Evolutionary conservation across 2,888 invertebrate genomes (phyloP).

Genomic region (Teleiodes luculella): DNA sequence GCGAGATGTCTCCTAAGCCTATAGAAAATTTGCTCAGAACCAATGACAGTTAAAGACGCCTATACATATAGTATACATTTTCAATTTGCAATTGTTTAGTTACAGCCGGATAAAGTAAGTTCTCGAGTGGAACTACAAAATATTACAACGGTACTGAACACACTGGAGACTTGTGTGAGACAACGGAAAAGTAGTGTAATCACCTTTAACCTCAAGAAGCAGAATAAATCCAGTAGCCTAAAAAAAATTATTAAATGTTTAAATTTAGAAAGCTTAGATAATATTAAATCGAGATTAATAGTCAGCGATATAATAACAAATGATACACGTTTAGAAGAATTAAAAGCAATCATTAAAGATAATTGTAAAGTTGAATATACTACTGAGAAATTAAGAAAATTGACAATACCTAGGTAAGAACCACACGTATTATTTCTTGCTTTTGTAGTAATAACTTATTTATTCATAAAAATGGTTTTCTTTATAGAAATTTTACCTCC

Average conservation of each 20-base stretch:
- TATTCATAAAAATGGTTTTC: no score
- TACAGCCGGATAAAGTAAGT: neutral
- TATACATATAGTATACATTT: no score
- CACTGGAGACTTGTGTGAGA: slow-evolving; percentile 44
- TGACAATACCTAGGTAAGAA: slow-evolving; percentile 47
- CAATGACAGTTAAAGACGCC: no score
- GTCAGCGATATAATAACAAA: slow-evolving; percentile 31
- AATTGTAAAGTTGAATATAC: slow-evolving; percentile 28
- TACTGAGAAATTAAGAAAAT: slow-evolving; percentile 27
- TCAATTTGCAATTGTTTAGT: no score
- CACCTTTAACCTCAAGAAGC: slow-evolving; percentile 31
- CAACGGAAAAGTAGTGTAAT: slow-evolving; percentile 39
- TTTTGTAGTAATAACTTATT: neutral
- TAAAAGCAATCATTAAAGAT: slow-evolving; percentile 33
- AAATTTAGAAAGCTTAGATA: slow-evolving; percentile 28
- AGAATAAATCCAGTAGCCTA: slow-evolving; percentile 22
- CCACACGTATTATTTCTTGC: neutral
- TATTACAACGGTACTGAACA: slow-evolving; percentile 36
- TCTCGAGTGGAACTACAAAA: slow-evolving; percentile 27
- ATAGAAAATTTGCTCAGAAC: no score
- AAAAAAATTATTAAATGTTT: slow-evolving; percentile 27
- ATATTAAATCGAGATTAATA: slow-evolving; percentile 24
- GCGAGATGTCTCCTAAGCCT: no score
- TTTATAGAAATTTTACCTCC: no score
- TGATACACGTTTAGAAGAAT: slow-evolving; percentile 34